A percentile compares a stretch with the other conserved stretches of the same genome.
Evolutionary conservation across 1,140 invertebrate genomes (phyloP).

Genomic region (Calephelis virginiensis): DNA sequence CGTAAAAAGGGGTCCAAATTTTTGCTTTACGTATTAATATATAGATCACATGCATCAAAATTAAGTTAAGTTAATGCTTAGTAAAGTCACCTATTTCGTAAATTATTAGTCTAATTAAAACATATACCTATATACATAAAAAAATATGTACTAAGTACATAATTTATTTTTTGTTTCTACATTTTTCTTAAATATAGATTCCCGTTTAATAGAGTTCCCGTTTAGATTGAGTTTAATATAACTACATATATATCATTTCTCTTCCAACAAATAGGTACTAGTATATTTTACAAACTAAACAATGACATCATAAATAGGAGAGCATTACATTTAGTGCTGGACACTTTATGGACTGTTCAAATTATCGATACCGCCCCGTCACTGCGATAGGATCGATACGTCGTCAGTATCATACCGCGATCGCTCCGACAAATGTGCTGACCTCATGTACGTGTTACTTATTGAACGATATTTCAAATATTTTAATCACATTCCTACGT

Average conservation of each 20-base stretch:
- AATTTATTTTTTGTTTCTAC: too few species aligned
- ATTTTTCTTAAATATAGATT: too few species aligned
- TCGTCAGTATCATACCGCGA: constrained; percentile 68
- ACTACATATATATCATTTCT: background rate
- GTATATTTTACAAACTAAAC: constrained; percentile 31
- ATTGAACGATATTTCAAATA: constrained; percentile 48
- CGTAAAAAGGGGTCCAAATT: too few species aligned
- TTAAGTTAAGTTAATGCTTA: too few species aligned
- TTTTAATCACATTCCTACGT: constrained; percentile 34
- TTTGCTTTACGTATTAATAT: too few species aligned
- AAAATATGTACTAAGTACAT: too few species aligned
- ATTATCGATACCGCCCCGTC: constrained; percentile 66
- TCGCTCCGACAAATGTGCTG: constrained; percentile 65
- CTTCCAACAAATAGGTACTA: background rate
- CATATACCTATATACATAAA: too few species aligned
- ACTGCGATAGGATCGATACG: constrained; percentile 66
- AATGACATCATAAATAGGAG: constrained; percentile 53
- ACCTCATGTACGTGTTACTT: constrained; percentile 68
- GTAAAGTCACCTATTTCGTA: too few species aligned
- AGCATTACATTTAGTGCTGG: constrained; percentile 57
- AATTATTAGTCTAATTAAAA: too few species aligned
- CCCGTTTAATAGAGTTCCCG: too few species aligned
- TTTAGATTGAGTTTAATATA: too few species aligned
- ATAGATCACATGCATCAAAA: too few species aligned
- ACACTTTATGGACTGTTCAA: constrained; percentile 62